Evolutionary conservation across 2,113 vertebrate genomes (phyloP).

Genomic region (Larimichthys crocea): DNA sequence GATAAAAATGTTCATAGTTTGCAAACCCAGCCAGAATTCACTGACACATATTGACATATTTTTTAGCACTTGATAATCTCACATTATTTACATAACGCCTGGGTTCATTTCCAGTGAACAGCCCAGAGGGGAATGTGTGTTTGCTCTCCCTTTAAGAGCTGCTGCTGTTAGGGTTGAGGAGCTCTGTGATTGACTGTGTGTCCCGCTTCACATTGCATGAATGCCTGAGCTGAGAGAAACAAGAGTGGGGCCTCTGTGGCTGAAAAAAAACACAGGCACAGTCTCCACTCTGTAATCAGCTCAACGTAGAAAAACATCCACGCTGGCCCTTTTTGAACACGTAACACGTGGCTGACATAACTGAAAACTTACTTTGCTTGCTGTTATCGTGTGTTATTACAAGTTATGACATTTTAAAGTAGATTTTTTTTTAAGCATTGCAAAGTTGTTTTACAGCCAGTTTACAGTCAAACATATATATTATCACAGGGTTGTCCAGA

Average conservation of each 20-base stretch:
- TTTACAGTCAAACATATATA: no score
- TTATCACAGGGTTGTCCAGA: background rate
- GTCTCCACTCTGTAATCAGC: constrained; percentile 20
- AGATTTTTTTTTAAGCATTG: background rate
- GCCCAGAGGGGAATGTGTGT: constrained; percentile 8
- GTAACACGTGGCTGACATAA: background rate
- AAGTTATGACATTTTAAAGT: background rate
- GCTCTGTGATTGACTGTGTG: constrained; percentile 42
- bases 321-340: constrained; percentile 1
- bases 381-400: background rate
- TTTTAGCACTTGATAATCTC: background rate
- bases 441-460: background rate
- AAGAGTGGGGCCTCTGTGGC: constrained; percentile 41
- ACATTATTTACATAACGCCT: constrained; percentile 8
- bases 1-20: background rate
- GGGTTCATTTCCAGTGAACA: constrained; percentile 13
- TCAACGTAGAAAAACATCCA: constrained; percentile 17
- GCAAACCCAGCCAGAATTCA: background rate
- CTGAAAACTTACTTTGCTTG: background rate
- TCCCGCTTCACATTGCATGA: constrained; percentile 56
- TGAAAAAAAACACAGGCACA: constrained; percentile 26
- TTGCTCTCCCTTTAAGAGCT: constrained; percentile 56
- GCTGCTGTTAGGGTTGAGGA: constrained; percentile 13
- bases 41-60: background rate
- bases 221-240: constrained; percentile 70